phyloP scores from a whole-genome alignment of 2,797 vertebrate genomes.

The Danio tinwini region DNA sequence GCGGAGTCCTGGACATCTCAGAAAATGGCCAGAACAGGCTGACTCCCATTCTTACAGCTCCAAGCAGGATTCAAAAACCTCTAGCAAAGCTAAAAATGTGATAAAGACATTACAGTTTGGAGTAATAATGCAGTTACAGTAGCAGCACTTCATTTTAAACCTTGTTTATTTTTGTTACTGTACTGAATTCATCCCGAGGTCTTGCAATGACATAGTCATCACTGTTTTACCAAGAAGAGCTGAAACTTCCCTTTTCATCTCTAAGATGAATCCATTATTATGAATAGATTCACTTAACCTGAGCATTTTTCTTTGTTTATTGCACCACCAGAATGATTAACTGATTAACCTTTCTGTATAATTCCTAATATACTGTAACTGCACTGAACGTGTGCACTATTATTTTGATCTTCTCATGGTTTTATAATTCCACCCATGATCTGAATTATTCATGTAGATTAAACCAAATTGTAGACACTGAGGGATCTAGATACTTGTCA shows the following conservation, averaged over 20 bases:
- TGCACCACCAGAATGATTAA: neutral
- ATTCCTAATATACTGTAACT: neutral
- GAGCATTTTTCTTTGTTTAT: neutral
- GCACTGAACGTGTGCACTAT: neutral
- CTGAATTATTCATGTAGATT: neutral
- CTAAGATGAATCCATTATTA: neutral
- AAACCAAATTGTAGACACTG: conserved; percentile 10
- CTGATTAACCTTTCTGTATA: neutral
- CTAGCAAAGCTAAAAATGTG: neutral
- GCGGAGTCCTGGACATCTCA: conserved; percentile 61
- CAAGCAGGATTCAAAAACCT: neutral
- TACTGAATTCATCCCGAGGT: conserved; percentile 6
- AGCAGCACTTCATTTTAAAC: neutral
- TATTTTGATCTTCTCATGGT: conserved; percentile 13
- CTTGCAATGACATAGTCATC: conserved; percentile 21
- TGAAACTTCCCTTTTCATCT: neutral
- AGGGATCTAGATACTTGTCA: no score
- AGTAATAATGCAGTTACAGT: neutral
- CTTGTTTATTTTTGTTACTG: neutral
- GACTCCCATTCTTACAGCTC: neutral
- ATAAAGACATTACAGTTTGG: neutral
- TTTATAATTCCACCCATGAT: neutral
- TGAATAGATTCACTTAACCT: neutral
- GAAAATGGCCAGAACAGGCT: neutral
- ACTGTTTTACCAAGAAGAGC: neutral